Conservation (phyloP, 64 coral and sea anemone genomes). For the Trachythela sp. region DNA sequence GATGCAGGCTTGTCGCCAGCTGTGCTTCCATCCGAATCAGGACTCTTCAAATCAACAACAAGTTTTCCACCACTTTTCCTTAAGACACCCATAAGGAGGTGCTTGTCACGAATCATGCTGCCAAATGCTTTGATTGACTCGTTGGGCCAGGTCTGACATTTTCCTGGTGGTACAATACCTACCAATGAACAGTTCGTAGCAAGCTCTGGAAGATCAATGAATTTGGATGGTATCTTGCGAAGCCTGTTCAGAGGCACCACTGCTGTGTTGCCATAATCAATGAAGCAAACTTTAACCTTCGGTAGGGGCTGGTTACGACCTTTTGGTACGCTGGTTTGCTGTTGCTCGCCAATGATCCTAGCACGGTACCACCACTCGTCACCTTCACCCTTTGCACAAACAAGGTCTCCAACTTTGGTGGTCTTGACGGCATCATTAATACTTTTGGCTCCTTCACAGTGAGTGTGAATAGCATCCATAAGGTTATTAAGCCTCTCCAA, state of each 20-base stretch:
- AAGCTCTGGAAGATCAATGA: constrained; percentile 70
- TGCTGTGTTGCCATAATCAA: constrained; percentile 90
- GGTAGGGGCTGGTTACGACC: constrained; percentile 57
- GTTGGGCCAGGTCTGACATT: constrained; percentile 74
- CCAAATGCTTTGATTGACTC: constrained; percentile 94
- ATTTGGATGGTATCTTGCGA: constrained; percentile 60
- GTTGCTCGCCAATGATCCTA: constrained; percentile 49
- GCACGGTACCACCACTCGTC: constrained; percentile 94
- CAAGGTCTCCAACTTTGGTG: background rate
- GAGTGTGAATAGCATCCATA: constrained; percentile 84
- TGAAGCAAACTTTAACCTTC: constrained; percentile 65
- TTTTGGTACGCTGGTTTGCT: constrained; percentile 37
- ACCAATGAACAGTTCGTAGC: constrained; percentile 72
- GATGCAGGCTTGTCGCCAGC: constrained; percentile 94
- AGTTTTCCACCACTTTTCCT: constrained; percentile 47
- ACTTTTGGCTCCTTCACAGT: constrained; percentile 69
- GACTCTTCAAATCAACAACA: constrained; percentile 70
- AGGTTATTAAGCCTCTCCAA: constrained; percentile 67
- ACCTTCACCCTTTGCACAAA: constrained; percentile 63
- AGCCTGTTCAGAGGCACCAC: constrained; percentile 73
- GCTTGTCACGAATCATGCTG: constrained; percentile 85
- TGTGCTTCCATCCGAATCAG: constrained; percentile 74
- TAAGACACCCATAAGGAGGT: constrained; percentile 59
- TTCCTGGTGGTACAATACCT: constrained; percentile 84
- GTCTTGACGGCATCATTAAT: constrained; percentile 51